Evolutionary conservation across 2,888 invertebrate species (phyloP).

Genomic region (Myathropa florea): DNA sequence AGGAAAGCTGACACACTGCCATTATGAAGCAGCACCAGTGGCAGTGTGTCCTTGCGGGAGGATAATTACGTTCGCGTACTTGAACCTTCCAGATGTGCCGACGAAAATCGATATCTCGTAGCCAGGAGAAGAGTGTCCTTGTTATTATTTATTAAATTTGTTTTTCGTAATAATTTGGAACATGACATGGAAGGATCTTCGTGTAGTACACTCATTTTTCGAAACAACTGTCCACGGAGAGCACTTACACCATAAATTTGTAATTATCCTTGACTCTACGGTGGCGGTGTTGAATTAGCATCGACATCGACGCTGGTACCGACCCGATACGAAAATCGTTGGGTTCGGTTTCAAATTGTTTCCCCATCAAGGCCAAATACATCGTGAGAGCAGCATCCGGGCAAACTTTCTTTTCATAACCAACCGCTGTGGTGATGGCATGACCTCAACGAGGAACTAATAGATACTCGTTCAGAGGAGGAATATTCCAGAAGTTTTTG

Average conservation of each 20-base stretch:
- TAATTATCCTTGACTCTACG: slow-evolving; percentile 34
- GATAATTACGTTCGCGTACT: slow-evolving; percentile 44
- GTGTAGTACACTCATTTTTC: slow-evolving; percentile 22
- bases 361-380: not conserved
- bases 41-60: slow-evolving; percentile 21
- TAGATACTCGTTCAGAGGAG: not conserved
- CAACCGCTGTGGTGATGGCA: not conserved
- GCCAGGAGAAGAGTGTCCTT: slow-evolving; percentile 21
- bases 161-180: slow-evolving; percentile 23
- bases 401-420: not conserved
- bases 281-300: not conserved
- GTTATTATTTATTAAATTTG: slow-evolving; percentile 21
- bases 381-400: no score
- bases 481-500: slow-evolving; percentile 5
- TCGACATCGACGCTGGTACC: not conserved
- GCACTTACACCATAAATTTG: slow-evolving; percentile 30
- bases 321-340: not conserved
- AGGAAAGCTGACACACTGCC: slow-evolving; percentile 31
- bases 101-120: slow-evolving; percentile 43
- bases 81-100: slow-evolving; percentile 38
- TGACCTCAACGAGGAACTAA: not conserved
- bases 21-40: not conserved
- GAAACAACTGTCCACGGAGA: slow-evolving; percentile 21
- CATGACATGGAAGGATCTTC: slow-evolving; percentile 18
- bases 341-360: not conserved